These are phyloP conservation scores for Cariama cristata DNA, from an alignment of 2,113 vertebrate genomes.

Conservation along the genomic window DNA sequence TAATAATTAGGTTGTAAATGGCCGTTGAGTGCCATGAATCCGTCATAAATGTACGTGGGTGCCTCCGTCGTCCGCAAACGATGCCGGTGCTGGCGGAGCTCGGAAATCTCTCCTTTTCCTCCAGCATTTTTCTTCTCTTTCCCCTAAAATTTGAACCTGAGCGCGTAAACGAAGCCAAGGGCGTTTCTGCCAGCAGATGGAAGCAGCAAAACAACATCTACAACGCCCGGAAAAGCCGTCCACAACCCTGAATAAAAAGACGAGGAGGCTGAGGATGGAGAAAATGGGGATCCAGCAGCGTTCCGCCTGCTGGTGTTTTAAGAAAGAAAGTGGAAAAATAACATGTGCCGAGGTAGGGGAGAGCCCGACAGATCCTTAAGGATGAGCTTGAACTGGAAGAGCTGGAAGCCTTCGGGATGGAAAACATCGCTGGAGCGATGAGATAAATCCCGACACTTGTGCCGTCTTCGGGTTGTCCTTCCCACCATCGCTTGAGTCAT, in stretches of 20 bases:
- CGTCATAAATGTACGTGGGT: rapidly evolving
- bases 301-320: rapidly evolving
- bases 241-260: background rate
- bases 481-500: background rate
- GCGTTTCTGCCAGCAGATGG: background rate
- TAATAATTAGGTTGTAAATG: background rate
- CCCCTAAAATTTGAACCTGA: background rate
- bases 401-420: no score
- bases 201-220: background rate
- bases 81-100: background rate
- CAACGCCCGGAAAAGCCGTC: background rate
- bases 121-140: background rate
- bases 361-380: background rate
- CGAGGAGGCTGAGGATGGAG: background rate
- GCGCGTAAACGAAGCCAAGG: rapidly evolving
- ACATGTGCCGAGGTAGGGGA: rapidly evolving
- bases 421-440: background rate
- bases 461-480: background rate
- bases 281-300: rapidly evolving
- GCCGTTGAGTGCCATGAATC: background rate
- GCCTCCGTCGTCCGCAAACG: background rate
- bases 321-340: background rate
- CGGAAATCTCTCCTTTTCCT: background rate
- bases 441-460: no score
- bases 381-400: background rate